Percentiles rank a stretch among this genome's conserved stretches.
Evolutionary conservation across 2,113 vertebrate genomes (phyloP).

Genomic region (Montifringilla adamsi): DNA sequence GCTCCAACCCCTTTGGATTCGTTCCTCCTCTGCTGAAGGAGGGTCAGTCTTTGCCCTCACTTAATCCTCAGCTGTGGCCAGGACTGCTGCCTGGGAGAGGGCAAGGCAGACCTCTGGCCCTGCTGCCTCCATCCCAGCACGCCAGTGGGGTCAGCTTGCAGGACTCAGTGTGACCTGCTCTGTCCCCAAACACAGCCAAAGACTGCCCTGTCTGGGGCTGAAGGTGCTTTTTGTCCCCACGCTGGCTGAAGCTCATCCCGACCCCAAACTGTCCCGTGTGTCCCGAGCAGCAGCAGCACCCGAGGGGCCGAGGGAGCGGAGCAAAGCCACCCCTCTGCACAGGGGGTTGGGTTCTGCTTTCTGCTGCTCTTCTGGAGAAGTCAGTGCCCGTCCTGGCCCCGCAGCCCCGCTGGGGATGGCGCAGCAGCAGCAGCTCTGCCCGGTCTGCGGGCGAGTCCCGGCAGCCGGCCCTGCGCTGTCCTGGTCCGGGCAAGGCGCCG

Average conservation of each 20-base stretch:
- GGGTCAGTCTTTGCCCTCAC: background rate
- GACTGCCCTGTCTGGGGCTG: background rate
- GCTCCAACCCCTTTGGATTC: background rate
- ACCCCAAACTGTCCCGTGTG: background rate
- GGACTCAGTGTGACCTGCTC: rapidly evolving
- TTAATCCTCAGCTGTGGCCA: conserved; percentile 15
- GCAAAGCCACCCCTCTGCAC: background rate
- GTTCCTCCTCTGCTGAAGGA: background rate
- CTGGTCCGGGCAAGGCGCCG: background rate
- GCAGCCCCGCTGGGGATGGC: background rate
- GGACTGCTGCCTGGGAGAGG: background rate
- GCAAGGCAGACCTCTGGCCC: background rate
- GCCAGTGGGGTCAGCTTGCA: rapidly evolving
- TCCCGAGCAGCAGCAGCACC: background rate
- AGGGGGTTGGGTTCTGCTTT: background rate
- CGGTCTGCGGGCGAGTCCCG: background rate
- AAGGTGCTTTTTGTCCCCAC: background rate
- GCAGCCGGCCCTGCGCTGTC: background rate
- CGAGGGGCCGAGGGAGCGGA: background rate
- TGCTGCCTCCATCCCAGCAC: background rate
- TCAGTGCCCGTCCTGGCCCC: background rate
- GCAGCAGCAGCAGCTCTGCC: background rate
- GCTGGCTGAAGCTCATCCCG: background rate
- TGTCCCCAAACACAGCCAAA: background rate
- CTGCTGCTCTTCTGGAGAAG: background rate